Evolutionary conservation across 1,140 invertebrate genomes (phyloP).

Genomic region (Bilobella aurantiaca): DNA sequence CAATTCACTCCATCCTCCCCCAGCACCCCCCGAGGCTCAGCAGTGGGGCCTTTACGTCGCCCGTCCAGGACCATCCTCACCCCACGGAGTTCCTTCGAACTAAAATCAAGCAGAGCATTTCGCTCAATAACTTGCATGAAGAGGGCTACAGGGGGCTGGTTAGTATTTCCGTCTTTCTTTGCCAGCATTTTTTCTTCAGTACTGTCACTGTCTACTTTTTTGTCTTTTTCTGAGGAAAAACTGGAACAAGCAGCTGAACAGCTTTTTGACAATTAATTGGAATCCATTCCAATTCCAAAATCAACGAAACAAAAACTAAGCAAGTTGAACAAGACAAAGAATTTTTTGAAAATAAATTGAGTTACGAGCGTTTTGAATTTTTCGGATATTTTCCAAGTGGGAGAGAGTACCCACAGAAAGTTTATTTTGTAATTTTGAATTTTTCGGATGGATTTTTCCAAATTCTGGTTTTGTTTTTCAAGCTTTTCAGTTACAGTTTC

Average conservation of each 20-base stretch:
- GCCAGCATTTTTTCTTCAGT: neutral
- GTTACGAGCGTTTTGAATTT: too few relatives aligned
- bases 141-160: neutral
- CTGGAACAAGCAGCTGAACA: neutral
- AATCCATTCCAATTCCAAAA: too few relatives aligned
- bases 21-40: neutral
- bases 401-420: too few relatives aligned
- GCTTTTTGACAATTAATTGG: too few relatives aligned
- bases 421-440: too few relatives aligned
- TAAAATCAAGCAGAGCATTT: slow-evolving; percentile 3
- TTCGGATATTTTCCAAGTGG: too few relatives aligned
- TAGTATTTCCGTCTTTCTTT: neutral
- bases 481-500: too few relatives aligned
- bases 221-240: neutral
- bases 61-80: neutral
- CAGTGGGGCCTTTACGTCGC: neutral
- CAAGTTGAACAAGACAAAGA: too few relatives aligned
- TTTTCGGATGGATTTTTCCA: too few relatives aligned
- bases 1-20: neutral
- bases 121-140: slow-evolving; percentile 3
- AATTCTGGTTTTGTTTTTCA: too few relatives aligned
- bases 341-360: too few relatives aligned
- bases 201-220: neutral
- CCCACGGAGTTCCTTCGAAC: neutral
- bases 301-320: too few relatives aligned